Evolutionary conservation across 2,113 vertebrate species (phyloP).

Genomic region (Ciconia boyciana): DNA sequence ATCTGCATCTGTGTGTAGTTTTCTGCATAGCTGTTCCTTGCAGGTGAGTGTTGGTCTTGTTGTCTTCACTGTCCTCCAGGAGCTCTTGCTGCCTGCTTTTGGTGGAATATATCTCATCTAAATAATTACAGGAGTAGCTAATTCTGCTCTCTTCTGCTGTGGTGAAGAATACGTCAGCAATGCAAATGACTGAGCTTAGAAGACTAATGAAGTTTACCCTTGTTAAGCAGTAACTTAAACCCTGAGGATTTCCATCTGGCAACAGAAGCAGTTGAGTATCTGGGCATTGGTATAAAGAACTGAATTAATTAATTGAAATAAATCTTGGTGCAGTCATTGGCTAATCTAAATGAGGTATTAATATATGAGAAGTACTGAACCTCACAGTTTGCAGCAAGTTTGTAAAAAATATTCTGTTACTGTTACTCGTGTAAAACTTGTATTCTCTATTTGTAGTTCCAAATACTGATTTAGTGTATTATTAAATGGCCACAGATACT

Average conservation of each 20-base stretch:
- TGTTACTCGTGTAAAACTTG: not conserved
- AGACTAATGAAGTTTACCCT: slow-evolving; percentile 5
- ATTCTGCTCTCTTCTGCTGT: not conserved
- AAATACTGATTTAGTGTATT: not conserved
- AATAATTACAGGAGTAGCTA: not conserved
- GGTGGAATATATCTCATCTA: not conserved
- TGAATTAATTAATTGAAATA: slow-evolving; percentile 32
- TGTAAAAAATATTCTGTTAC: not conserved
- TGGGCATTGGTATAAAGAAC: not conserved
- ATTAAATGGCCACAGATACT: not conserved
- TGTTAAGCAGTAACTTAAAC: not conserved
- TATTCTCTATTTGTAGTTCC: not conserved
- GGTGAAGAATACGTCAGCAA: not conserved
- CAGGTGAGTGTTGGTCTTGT: not conserved
- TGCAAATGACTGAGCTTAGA: not conserved
- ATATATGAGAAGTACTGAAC: not conserved
- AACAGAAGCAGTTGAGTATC: slow-evolving; percentile 16
- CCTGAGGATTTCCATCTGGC: not conserved
- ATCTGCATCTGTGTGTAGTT: not conserved
- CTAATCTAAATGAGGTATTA: not conserved
- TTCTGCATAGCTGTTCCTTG: not conserved
- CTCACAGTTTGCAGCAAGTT: not conserved
- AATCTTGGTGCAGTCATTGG: not conserved
- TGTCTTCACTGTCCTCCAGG: not conserved
- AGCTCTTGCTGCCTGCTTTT: not conserved